Percentiles rank a stretch among this genome's conserved stretches.
These are phyloP conservation scores for Eutolmus rufibarbis DNA, from an alignment of 2,888 invertebrate species.

Conservation along the genomic window DNA sequence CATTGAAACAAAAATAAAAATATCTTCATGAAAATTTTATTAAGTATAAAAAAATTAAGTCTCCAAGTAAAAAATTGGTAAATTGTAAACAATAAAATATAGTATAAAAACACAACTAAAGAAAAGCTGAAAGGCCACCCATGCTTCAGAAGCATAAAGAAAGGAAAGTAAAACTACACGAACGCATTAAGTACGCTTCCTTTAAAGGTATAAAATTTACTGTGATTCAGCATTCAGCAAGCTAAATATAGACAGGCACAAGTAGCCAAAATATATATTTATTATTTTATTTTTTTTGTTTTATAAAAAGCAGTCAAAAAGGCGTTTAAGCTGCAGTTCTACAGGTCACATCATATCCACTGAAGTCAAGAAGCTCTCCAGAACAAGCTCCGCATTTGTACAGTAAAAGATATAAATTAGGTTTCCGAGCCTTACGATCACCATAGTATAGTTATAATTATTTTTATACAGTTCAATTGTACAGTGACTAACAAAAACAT, in stretches of 20 bases:
- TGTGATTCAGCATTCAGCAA: conserved; percentile 32
- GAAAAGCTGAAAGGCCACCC: conserved; percentile 34
- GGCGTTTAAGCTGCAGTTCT: conserved; percentile 21
- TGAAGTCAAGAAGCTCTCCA: conserved; percentile 38
- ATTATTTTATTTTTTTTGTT: neutral
- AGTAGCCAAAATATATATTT: neutral
- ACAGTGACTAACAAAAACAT: conserved; percentile 38
- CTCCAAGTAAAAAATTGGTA: neutral
- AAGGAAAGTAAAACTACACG: conserved; percentile 29
- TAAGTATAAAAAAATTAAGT: neutral
- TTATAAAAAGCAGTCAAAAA: conserved; percentile 15
- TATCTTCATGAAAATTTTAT: neutral
- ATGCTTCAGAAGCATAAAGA: conserved; percentile 36
- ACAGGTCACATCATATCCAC: conserved; percentile 40
- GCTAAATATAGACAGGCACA: conserved; percentile 31
- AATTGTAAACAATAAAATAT: neutral
- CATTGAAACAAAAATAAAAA: neutral
- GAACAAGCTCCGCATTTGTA: conserved; percentile 36
- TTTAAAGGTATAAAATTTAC: conserved; percentile 7
- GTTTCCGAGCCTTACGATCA: neutral
- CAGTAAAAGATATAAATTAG: conserved; percentile 7
- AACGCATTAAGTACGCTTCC: conserved; percentile 22
- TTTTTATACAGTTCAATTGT: conserved; percentile 23
- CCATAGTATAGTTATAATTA: conserved; percentile 33
- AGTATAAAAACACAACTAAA: neutral